phyloP scores from a whole-genome alignment of 2,113 vertebrate species.

The Rousettus leschenaultii region DNA sequence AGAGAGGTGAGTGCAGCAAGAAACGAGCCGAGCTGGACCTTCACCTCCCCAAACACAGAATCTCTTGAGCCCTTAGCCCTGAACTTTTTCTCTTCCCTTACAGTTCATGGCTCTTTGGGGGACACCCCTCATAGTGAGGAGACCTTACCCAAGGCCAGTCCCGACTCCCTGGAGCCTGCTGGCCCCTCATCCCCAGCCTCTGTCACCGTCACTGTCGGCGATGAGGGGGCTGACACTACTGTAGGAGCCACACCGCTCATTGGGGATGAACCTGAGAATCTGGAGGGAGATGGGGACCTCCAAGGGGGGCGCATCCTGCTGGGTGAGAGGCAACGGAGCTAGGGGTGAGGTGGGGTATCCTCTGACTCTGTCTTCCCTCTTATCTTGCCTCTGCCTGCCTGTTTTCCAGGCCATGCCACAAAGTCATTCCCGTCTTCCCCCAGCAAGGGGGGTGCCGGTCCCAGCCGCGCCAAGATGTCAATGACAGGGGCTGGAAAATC shows the following conservation, averaged over 20 bases:
- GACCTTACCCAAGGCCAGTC: slow-evolving; percentile 54
- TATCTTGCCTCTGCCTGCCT: neutral
- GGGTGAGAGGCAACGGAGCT: slow-evolving; percentile 47
- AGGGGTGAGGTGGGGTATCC: neutral
- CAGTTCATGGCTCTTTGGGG: slow-evolving; percentile 76
- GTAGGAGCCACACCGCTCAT: slow-evolving; percentile 53
- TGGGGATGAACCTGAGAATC: slow-evolving; percentile 66
- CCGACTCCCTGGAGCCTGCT: slow-evolving; percentile 62
- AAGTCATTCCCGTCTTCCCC: slow-evolving; percentile 86
- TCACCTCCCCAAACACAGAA: neutral
- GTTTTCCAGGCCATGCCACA: slow-evolving; percentile 80
- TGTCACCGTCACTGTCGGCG: slow-evolving; percentile 75
- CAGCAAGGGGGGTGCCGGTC: slow-evolving; percentile 75
- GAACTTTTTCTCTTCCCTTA: neutral
- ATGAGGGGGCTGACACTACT: slow-evolving; percentile 71
- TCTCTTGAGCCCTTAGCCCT: neutral
- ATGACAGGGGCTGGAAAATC: slow-evolving; percentile 88
- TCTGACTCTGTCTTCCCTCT: neutral
- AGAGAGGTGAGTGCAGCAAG: slow-evolving; percentile 64
- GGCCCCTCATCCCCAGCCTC: slow-evolving; percentile 72
- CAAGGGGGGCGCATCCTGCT: slow-evolving; percentile 61
- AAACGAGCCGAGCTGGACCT: neutral
- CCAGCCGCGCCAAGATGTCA: slow-evolving; percentile 91
- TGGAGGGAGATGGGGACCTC: slow-evolving; percentile 67
- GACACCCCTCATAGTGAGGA: slow-evolving; percentile 57